These are phyloP conservation scores for Diadumene lineata DNA, from an alignment of 92 coral and sea anemone genomes.

Conservation along the genomic window DNA sequence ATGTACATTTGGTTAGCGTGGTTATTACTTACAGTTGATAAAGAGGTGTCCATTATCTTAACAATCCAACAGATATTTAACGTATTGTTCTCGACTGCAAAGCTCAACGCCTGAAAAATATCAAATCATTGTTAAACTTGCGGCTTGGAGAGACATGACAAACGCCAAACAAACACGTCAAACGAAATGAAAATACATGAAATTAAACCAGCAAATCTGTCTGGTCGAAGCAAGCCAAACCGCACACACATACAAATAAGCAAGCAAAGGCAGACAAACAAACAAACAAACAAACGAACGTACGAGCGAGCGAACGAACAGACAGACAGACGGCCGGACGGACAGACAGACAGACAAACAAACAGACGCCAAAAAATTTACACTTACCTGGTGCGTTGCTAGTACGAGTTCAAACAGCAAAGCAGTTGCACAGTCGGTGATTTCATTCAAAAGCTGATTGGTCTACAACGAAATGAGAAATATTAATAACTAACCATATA, in stretches of 20 bases:
- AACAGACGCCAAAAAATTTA: no score
- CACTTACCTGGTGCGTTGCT: slow-evolving; percentile 80
- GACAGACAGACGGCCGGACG: not conserved
- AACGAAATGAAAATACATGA: not conserved
- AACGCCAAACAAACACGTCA: no score
- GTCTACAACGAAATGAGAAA: slow-evolving; percentile 34
- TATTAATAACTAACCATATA: not conserved
- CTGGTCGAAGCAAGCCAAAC: not conserved
- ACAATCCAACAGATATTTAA: slow-evolving; percentile 88
- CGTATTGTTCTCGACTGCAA: slow-evolving; percentile 74
- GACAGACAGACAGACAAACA: not conserved
- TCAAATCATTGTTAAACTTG: no score
- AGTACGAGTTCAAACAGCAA: slow-evolving; percentile 78
- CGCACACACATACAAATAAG: not conserved
- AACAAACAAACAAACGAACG: not conserved
- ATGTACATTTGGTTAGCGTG: no score
- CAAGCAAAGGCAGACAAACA: not conserved
- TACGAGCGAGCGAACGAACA: not conserved
- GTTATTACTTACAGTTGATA: slow-evolving; percentile 68
- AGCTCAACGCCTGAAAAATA: slow-evolving; percentile 66
- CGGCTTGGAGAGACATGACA: no score
- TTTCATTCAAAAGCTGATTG: slow-evolving; percentile 53
- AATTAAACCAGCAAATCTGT: not conserved
- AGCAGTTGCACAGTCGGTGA: slow-evolving; percentile 64
- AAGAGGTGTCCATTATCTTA: slow-evolving; percentile 72